Percentiles rank a stretch among this genome's conserved stretches.
These are phyloP conservation scores for Adrianichthys oophorus DNA, from an alignment of 2,797 vertebrate genomes.

Conservation along the genomic window DNA sequence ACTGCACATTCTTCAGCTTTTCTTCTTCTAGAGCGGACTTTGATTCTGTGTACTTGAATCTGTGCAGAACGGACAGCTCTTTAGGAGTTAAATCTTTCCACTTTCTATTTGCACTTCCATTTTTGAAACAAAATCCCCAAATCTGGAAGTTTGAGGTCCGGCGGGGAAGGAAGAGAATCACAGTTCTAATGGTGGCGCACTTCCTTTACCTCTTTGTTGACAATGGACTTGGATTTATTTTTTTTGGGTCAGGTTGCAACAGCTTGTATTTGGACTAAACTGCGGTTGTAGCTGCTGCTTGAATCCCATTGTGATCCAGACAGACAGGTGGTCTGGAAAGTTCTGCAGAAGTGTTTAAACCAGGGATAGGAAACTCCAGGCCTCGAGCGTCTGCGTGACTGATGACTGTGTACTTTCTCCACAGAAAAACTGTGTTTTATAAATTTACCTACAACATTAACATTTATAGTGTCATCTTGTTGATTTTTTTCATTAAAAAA, in stretches of 20 bases:
- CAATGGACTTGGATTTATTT: slow-evolving; percentile 47
- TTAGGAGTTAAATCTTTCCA: slow-evolving; percentile 57
- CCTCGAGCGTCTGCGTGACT: too few relatives aligned
- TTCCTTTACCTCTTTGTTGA: slow-evolving; percentile 57
- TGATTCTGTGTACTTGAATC: slow-evolving; percentile 35
- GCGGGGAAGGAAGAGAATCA: slow-evolving; percentile 64
- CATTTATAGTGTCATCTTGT: too few relatives aligned
- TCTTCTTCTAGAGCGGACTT: slow-evolving; percentile 27
- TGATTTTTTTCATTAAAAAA: too few relatives aligned
- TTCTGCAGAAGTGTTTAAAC: slow-evolving; percentile 43
- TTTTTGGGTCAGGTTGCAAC: slow-evolving; percentile 63
- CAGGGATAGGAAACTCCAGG: too few relatives aligned
- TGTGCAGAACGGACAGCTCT: slow-evolving; percentile 38
- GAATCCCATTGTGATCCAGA: slow-evolving; percentile 53
- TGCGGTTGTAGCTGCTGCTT: slow-evolving; percentile 53
- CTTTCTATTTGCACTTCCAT: slow-evolving; percentile 68
- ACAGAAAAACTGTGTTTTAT: too few relatives aligned
- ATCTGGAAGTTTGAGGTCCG: slow-evolving; percentile 65
- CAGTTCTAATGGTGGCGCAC: slow-evolving; percentile 62
- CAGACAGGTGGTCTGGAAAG: slow-evolving; percentile 78
- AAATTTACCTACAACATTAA: too few relatives aligned
- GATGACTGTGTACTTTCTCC: too few relatives aligned
- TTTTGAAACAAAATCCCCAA: slow-evolving; percentile 74
- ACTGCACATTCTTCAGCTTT: slow-evolving; percentile 33
- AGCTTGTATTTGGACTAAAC: slow-evolving; percentile 63